Conservation (phyloP, 2,888 invertebrate species). For the Amblyjoppa proteus region DNA sequence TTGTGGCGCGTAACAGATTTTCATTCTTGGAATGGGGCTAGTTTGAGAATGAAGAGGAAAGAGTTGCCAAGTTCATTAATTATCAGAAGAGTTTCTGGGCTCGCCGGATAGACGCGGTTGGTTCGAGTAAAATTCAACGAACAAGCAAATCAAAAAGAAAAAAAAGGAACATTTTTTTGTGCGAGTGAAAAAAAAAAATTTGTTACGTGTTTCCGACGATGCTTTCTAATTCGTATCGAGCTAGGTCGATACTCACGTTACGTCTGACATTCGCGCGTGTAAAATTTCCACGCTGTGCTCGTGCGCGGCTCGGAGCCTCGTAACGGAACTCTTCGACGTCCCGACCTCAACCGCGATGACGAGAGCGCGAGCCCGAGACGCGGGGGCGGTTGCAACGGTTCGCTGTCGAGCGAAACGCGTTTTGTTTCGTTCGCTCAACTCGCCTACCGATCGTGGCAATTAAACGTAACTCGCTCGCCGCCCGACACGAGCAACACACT, state of each 20-base stretch:
- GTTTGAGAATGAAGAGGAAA: neutral
- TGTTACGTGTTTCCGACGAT: slow-evolving; percentile 32
- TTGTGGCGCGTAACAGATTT: slow-evolving; percentile 35
- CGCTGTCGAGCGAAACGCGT: slow-evolving; percentile 40
- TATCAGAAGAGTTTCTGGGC: slow-evolving; percentile 9
- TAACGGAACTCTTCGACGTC: slow-evolving; percentile 65
- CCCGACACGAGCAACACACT: slow-evolving; percentile 16
- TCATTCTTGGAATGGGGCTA: slow-evolving; percentile 52
- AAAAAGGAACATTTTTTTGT: neutral
- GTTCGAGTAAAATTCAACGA: neutral
- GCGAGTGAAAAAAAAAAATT: neutral
- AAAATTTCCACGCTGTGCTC: slow-evolving; percentile 55
- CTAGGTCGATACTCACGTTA: slow-evolving; percentile 63
- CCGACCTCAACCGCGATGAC: slow-evolving; percentile 67
- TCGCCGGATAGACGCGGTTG: slow-evolving; percentile 14
- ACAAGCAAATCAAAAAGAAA: no score
- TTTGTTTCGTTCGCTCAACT: slow-evolving; percentile 39
- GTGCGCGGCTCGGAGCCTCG: slow-evolving; percentile 42
- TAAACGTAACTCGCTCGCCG: slow-evolving; percentile 42
- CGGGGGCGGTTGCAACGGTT: slow-evolving; percentile 54
- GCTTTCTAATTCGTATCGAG: slow-evolving; percentile 65
- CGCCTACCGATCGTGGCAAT: slow-evolving; percentile 35
- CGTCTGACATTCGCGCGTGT: slow-evolving; percentile 52
- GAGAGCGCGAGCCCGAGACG: slow-evolving; percentile 45
- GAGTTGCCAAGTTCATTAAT: slow-evolving; percentile 59